Base-by-base conservation (phyloP, 2,888 invertebrate genomes). In the Xanthostigma xanthostigma region DNA sequence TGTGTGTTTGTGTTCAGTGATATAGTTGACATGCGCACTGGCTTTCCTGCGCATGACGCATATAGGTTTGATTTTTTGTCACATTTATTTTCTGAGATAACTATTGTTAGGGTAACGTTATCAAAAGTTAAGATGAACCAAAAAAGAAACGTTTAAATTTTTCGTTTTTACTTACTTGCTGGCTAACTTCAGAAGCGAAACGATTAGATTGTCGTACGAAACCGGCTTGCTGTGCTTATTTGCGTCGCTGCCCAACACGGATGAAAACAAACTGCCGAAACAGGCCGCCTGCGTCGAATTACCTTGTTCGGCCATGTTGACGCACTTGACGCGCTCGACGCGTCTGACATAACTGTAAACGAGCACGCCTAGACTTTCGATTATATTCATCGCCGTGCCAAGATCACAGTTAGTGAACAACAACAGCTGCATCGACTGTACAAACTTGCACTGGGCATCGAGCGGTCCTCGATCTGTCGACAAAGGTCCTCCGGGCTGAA, bases 221-320 rank as follows among this genome's bases (percentile, higher is more conserved):
- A 84, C 81, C 47, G 69, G 79, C 62, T 80, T 73, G 65, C 75
- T 76, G 60, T 78, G 76, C 57, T 75, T 74, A 46, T 69, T 67
- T 11, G 74, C 67, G 57, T 78, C 79, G 0, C 76, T 74, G 0
- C 83, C 78, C 44, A 84, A 67, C 9, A 83, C 78, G 50, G 78
- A 84, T 2, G 85, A 84, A 66, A 88, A 84, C 54, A 87, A 69
- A 50, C 86, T 86, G 57, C 84, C 84, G 54, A 84, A 79, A 47
- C 77, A 75, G 54, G 76, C 76, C 34, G 73, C 67, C 49, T 73
- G 70, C 27, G 27, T 27, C 50, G 72, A 68, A 54, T 63, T 70
- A 49, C 66, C 64, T 13, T 69, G 66, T 56, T 75, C 74, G 2
- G 69, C 68, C 35, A 72, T 66, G 38, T 72, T 73, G 48, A 72